A percentile compares a stretch with the other conserved stretches of the same genome.
Conservation (phyloP, 2,797 vertebrate species). For the Peromyscus eremicus region DNA sequence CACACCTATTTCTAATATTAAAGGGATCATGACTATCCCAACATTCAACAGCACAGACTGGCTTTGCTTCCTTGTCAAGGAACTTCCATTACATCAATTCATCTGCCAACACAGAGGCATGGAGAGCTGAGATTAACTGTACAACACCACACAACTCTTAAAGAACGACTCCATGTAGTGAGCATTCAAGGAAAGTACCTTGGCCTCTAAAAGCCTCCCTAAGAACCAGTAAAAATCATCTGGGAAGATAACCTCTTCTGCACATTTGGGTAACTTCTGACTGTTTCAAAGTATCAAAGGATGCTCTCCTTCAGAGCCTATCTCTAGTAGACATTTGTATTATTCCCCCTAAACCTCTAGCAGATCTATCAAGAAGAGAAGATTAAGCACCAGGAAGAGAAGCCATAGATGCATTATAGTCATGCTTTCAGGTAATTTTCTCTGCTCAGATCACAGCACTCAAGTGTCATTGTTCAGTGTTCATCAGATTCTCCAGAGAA, state of each 20-base stretch:
- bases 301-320: background rate
- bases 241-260: background rate
- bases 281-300: background rate
- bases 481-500: background rate
- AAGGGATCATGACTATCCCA: background rate
- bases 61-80: background rate
- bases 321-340: background rate
- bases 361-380: background rate
- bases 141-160: background rate
- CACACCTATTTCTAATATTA: background rate
- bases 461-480: background rate
- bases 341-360: background rate
- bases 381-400: background rate
- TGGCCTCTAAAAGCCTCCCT: background rate
- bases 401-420: background rate
- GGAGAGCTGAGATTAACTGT: background rate
- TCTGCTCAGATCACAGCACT: background rate
- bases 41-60: background rate
- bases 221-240: background rate
- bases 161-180: background rate
- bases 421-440: background rate
- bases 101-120: background rate
- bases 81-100: background rate
- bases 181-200: background rate
- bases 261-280: constrained; percentile 9